Conservation (phyloP, 1,140 invertebrate species). For the Bombus balteatus region DNA sequence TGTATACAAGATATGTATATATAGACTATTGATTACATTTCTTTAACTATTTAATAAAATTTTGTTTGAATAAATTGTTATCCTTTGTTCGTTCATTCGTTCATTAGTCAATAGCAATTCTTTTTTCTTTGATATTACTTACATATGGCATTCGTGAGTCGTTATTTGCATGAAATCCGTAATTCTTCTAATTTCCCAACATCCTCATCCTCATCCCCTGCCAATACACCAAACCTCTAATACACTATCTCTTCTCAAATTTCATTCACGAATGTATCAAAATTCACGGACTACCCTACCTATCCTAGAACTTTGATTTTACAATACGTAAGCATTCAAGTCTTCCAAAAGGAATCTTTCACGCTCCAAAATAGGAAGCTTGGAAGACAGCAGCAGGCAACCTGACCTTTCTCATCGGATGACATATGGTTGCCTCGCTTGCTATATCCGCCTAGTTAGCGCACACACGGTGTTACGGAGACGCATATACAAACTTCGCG, state of each 20-base stretch:
- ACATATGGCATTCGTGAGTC: no score
- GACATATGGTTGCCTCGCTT: conserved; percentile 22
- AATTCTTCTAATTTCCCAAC: no score
- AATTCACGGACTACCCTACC: background rate
- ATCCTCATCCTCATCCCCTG: no score
- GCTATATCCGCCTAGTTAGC: conserved; percentile 80
- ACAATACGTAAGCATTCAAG: background rate
- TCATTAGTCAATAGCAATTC: no score
- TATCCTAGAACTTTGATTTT: no score
- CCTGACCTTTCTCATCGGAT: conserved; percentile 1
- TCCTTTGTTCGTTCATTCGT: no score
- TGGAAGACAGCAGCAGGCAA: background rate
- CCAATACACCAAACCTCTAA: background rate
- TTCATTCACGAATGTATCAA: background rate
- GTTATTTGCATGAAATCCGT: no score
- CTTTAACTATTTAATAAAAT: no score
- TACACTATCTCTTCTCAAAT: background rate
- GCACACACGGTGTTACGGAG: conserved; percentile 61
- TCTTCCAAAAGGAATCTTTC: background rate
- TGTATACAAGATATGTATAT: no score
- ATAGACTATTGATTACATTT: no score
- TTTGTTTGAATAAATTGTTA: no score
- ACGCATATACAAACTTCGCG: conserved; percentile 59
- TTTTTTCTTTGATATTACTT: no score
- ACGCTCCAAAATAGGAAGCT: background rate